Evolutionary conservation across 2,888 invertebrate species (phyloP), one percentile per base, ranked within the genome.

Genomic region (Athetis lepigone): DNA sequence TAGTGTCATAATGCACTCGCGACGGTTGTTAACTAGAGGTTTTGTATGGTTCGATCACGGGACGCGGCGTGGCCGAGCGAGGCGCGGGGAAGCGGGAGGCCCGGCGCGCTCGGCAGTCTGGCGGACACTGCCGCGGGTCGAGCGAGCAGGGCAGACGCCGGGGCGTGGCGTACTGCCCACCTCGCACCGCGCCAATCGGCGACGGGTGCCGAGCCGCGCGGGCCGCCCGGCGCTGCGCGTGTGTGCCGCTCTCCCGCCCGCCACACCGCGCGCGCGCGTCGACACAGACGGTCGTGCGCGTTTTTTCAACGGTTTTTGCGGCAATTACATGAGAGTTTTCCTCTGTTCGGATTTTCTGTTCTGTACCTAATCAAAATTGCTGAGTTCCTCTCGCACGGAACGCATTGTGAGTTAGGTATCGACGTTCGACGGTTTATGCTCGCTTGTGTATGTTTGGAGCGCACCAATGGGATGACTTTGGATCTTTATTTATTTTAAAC

Each of bases 61-160:
- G 83, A 89, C 92, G 91, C 92, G 90, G 89, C 90, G 92, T 82
- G 89, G 95, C 95, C 95, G 95, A 95, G 93, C 91, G 92, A 88
- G 90, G 92, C 93, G 92, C 93, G 94, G 90, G 93, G 95, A 90
- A 90, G 95, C 93, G 92, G 93, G 92, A 91, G 92, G 95, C 95
- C 95, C 95, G 95, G 89, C 91, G 93, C 94, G 95, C 95, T 94
- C 95, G 95, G 93, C 94, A 89, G 94, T 94, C 93, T 92, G 93
- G 89, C 92, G 92, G 93, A 93, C 93, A 94, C 95, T 95, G 95
- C 90, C 94, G 92, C 90, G 91, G 86, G 80, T 56, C 76, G 82
- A 70, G 85, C 85, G 85, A 79, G 87, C 87, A 78, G 85, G 87
- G 86, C 91, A 88, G 92, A 92, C 90, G 90, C 92, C 90, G 84